Percentiles rank a stretch among this genome's conserved stretches.
phyloP scores from a whole-genome alignment of 1,140 invertebrate species.

The Chionoecetes opilio region DNA sequence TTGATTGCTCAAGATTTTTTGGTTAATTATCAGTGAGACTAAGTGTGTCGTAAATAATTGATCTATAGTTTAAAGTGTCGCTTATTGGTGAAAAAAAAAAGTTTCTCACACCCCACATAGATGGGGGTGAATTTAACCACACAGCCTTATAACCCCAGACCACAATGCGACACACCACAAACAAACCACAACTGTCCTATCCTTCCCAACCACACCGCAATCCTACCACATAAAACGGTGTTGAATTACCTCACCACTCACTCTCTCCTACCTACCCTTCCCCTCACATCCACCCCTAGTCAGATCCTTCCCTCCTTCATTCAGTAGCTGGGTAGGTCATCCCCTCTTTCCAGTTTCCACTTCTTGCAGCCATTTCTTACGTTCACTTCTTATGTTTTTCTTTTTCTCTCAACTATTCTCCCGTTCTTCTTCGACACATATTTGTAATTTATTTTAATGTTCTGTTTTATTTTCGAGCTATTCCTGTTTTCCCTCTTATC shows the following conservation, averaged over 20 bases:
- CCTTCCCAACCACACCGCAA: background rate
- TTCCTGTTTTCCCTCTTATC: no score
- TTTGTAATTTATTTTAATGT: background rate
- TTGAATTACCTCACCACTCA: slow-evolving; percentile 21
- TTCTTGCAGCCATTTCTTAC: background rate
- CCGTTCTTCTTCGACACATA: background rate
- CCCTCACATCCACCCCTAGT: background rate
- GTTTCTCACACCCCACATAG: no score
- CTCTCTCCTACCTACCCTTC: background rate
- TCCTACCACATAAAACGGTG: background rate
- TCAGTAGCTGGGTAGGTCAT: background rate
- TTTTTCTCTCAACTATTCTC: background rate
- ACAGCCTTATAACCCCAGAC: background rate
- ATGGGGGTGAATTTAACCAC: no score
- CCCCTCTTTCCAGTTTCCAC: background rate
- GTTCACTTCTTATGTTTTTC: background rate
- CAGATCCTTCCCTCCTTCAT: no score
- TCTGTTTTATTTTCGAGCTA: background rate
- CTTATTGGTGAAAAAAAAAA: no score
- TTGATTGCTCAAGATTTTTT: no score
- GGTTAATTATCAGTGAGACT: no score
- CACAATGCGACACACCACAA: background rate
- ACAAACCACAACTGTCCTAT: background rate
- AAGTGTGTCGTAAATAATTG: no score
- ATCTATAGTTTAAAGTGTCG: no score